Evolutionary conservation across 2,888 invertebrate genomes (phyloP).

Genomic region (Holacanthella duospinosa): DNA sequence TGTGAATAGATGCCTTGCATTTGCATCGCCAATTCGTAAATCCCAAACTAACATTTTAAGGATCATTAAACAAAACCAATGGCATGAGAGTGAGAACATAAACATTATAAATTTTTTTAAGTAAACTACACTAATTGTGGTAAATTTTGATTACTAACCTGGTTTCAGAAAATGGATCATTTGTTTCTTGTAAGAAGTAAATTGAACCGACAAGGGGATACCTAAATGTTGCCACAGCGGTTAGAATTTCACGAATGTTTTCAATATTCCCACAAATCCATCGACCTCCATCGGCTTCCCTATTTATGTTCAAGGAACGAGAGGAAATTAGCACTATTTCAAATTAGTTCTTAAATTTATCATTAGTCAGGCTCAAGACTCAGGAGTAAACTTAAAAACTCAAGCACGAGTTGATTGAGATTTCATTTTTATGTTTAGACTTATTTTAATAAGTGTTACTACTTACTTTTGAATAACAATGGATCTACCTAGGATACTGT

Average conservation of each 20-base stretch:
- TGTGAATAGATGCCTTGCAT: too few species aligned
- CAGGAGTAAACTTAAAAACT: too few species aligned
- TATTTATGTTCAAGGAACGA: conserved; percentile 15
- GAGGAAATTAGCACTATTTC: neutral
- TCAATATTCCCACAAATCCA: conserved; percentile 45
- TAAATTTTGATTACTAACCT: conserved; percentile 32
- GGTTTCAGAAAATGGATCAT: conserved; percentile 74
- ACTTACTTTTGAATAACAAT: conserved; percentile 57
- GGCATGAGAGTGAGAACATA: too few species aligned
- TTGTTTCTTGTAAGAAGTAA: conserved; percentile 65
- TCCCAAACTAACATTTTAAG: too few species aligned
- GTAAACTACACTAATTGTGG: too few species aligned
- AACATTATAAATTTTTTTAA: too few species aligned
- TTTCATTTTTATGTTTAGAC: too few species aligned
- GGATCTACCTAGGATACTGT: conserved; percentile 70
- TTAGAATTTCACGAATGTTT: conserved; percentile 50
- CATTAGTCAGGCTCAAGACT: too few species aligned
- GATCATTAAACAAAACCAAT: too few species aligned
- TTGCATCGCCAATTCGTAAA: too few species aligned
- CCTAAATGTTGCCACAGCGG: conserved; percentile 68
- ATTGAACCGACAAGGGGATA: conserved; percentile 82
- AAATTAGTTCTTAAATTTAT: neutral
- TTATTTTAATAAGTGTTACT: too few species aligned
- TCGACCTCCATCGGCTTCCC: conserved; percentile 36
- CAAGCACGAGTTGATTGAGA: too few species aligned